Evolutionary conservation across 2,113 vertebrate species (phyloP).

Genomic region (Pelecanus crispus): DNA sequence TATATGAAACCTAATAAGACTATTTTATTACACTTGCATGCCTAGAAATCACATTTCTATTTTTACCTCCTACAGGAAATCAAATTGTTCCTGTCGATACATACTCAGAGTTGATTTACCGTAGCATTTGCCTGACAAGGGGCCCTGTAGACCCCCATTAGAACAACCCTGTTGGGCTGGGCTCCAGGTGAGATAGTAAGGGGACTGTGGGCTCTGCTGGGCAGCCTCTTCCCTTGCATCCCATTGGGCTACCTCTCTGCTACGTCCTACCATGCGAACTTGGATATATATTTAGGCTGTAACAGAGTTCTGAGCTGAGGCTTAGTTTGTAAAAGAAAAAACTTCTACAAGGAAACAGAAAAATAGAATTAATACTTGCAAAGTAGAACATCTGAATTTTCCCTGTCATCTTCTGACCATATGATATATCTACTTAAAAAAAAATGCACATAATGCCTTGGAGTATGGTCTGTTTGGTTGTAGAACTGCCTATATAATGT

Average conservation of each 20-base stretch:
- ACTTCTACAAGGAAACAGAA: background rate
- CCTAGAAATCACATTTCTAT: background rate
- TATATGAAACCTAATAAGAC: background rate
- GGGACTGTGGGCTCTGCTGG: background rate
- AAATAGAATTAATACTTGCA: background rate
- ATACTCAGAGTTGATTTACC: background rate
- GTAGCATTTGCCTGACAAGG: background rate
- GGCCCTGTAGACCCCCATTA: accelerated
- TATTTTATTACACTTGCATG: background rate
- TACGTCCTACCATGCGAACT: accelerated
- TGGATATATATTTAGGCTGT: background rate
- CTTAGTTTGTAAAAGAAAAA: background rate
- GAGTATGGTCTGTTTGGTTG: background rate
- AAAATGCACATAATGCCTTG: background rate
- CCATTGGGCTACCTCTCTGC: background rate
- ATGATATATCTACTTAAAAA: background rate
- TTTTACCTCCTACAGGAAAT: background rate
- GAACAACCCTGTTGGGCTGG: background rate
- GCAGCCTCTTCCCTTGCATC: background rate
- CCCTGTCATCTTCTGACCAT: background rate
- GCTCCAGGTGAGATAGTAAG: background rate
- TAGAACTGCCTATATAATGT: background rate
- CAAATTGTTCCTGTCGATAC: background rate
- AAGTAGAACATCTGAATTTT: background rate
- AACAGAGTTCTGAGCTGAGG: background rate